A percentile compares a stretch with the other conserved stretches of the same genome.
phyloP scores from a whole-genome alignment of 2,113 vertebrate species.

The Cinclus cinclus region DNA sequence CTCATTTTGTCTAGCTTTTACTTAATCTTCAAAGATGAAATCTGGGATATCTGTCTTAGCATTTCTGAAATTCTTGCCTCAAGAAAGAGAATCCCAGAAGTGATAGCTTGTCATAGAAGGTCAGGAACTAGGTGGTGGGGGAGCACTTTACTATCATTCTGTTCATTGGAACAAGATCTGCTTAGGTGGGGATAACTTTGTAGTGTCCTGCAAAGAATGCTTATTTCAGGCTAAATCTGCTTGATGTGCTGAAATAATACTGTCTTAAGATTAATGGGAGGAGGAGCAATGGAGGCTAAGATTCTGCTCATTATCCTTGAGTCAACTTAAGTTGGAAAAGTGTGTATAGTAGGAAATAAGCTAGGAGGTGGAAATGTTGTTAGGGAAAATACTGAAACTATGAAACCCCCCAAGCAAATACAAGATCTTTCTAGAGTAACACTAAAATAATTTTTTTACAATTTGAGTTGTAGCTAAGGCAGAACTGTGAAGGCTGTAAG shows the following conservation, averaged over 20 bases:
- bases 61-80: not conserved
- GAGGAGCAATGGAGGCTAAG: not conserved
- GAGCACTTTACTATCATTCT: fast-evolving
- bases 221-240: not conserved
- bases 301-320: not conserved
- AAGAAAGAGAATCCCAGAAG: not conserved
- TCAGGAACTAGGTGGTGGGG: not conserved
- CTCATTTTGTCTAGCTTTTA: not conserved
- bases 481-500: not conserved
- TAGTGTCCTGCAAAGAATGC: not conserved
- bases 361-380: not conserved
- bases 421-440: not conserved
- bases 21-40: not conserved
- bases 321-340: not conserved
- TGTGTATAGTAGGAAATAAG: not conserved
- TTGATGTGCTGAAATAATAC: not conserved
- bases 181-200: not conserved
- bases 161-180: not conserved
- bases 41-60: not conserved
- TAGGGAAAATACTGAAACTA: not conserved
- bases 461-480: not conserved
- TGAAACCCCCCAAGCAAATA: not conserved
- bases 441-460: not conserved
- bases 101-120: not conserved
- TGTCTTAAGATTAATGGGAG: not conserved